Conservation (phyloP, 2,888 invertebrate species). For the Zelleria hepariella region DNA sequence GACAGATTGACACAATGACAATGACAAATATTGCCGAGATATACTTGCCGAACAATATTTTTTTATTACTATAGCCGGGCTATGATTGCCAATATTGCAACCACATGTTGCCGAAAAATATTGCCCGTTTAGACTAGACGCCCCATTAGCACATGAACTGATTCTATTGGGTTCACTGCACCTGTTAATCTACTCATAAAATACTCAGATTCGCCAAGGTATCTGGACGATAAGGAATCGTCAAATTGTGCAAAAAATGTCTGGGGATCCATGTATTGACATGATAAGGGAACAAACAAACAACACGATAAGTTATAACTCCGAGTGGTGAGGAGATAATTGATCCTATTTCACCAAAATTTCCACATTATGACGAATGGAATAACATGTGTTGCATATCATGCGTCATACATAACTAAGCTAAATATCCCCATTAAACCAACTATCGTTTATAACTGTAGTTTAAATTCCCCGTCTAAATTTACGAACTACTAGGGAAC, state of each 20-base stretch:
- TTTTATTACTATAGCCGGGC: too few relatives aligned
- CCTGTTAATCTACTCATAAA: not conserved
- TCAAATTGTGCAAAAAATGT: not conserved
- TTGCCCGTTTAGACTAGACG: not conserved
- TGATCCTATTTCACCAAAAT: not conserved
- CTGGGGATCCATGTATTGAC: not conserved
- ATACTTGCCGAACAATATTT: too few relatives aligned
- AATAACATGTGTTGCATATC: not conserved
- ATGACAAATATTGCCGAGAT: too few relatives aligned
- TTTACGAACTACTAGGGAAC: not conserved
- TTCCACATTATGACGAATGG: not conserved
- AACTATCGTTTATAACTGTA: too few relatives aligned
- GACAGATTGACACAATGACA: too few relatives aligned
- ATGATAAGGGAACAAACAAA: not conserved
- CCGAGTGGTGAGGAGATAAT: too few relatives aligned
- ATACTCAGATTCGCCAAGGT: not conserved
- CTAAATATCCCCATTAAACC: not conserved
- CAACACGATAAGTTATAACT: too few relatives aligned
- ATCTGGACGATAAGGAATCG: not conserved
- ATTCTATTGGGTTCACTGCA: not conserved
- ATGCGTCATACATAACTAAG: not conserved
- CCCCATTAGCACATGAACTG: not conserved
- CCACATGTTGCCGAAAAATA: too few relatives aligned
- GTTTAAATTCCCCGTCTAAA: slow-evolving; percentile 1
- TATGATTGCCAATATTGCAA: too few relatives aligned